Evolutionary conservation across 2,113 vertebrate genomes (phyloP).

Genomic region (Dromaius novaehollandiae): DNA sequence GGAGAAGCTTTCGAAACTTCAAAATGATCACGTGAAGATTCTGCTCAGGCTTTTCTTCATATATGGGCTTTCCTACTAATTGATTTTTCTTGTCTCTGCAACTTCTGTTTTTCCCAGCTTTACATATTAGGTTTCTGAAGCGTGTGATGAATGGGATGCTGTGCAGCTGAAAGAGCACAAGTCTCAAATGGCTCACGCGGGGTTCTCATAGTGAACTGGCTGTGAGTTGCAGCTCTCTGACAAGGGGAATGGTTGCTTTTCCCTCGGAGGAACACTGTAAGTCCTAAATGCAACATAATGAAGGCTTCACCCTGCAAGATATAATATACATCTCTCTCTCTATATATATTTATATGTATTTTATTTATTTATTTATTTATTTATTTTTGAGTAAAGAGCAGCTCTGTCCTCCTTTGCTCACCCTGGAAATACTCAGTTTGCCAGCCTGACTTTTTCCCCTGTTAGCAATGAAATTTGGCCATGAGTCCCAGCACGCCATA

Average conservation of each 20-base stretch:
- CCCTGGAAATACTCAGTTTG: background rate
- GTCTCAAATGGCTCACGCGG: background rate
- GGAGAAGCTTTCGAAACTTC: background rate
- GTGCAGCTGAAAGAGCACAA: background rate
- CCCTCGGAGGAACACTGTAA: background rate
- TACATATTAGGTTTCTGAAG: background rate
- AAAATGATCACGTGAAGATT: background rate
- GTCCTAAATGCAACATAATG: background rate
- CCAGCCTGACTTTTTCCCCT: background rate
- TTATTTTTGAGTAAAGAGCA: background rate
- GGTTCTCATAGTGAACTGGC: background rate
- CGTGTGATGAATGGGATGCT: background rate
- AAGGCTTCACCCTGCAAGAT: background rate
- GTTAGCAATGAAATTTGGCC: slow-evolving; percentile 1
- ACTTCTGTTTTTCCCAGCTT: slow-evolving; percentile 10
- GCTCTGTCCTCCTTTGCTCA: background rate
- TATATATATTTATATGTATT: no score
- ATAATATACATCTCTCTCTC: background rate
- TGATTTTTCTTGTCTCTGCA: slow-evolving; percentile 17
- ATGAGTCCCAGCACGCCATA: background rate
- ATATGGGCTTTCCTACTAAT: background rate
- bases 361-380: background rate
- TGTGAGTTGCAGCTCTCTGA: background rate
- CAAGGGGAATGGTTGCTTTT: background rate
- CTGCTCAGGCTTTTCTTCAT: background rate